phyloP scores from a whole-genome alignment of 2,113 vertebrate species.

The Caracal caracal region DNA sequence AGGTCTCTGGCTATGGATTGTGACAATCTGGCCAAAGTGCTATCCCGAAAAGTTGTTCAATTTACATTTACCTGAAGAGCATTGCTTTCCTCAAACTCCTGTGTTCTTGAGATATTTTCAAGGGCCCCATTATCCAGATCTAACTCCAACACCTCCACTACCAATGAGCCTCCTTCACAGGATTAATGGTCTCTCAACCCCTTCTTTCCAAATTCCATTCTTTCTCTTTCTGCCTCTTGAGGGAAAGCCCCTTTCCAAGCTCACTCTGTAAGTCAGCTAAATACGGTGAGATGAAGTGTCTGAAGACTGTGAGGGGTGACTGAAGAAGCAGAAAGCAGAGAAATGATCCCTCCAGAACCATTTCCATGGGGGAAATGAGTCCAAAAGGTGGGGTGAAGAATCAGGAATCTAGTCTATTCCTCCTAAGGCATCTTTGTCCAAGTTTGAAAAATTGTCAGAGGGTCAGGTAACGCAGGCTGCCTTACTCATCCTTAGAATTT shows the following conservation, averaged over 20 bases:
- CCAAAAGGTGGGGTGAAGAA: not conserved
- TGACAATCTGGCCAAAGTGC: not conserved
- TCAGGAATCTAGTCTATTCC: not conserved
- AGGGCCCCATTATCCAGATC: not conserved
- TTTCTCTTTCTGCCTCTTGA: not conserved
- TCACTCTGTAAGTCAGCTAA: not conserved
- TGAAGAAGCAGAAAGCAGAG: not conserved
- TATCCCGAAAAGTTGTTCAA: not conserved
- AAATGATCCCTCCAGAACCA: not conserved
- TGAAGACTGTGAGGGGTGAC: not conserved
- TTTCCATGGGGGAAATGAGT: not conserved
- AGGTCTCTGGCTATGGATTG: not conserved
- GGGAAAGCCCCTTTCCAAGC: not conserved
- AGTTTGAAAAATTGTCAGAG: not conserved
- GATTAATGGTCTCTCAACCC: not conserved
- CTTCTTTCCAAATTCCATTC: not conserved
- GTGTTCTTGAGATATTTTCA: not conserved
- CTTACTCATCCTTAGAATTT: not conserved
- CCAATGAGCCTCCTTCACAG: not conserved
- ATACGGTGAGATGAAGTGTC: not conserved
- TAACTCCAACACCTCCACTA: not conserved
- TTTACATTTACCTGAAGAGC: not conserved
- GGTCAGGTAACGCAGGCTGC: not conserved
- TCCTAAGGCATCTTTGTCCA: not conserved
- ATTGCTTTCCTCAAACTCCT: not conserved